Evolutionary conservation across 2,113 vertebrate genomes (phyloP).

Genomic region (Hipposideros armiger): DNA sequence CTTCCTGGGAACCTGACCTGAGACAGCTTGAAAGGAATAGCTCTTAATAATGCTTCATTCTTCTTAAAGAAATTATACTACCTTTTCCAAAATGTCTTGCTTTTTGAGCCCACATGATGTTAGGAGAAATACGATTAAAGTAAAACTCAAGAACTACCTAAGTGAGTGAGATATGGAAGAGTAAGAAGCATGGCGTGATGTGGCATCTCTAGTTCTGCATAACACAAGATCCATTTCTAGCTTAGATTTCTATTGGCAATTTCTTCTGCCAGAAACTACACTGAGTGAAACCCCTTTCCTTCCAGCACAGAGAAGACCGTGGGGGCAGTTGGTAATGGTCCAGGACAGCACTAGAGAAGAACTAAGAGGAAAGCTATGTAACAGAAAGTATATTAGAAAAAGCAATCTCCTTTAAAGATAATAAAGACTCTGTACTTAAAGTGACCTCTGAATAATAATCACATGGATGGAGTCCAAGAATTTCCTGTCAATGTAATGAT

Average conservation of each 20-base stretch:
- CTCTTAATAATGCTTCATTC: not conserved
- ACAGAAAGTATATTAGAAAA: not conserved
- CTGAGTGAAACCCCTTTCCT: not conserved
- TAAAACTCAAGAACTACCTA: not conserved
- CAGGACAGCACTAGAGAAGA: not conserved
- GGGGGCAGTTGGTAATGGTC: not conserved
- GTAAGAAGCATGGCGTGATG: not conserved
- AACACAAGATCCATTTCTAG: not conserved
- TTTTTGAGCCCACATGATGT: not conserved
- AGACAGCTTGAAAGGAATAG: not conserved
- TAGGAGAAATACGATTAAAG: not conserved
- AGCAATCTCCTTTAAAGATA: not conserved
- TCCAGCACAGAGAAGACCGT: not conserved
- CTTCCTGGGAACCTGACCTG: not conserved
- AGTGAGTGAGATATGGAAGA: not conserved
- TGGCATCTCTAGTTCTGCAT: not conserved
- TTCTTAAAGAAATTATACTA: not conserved
- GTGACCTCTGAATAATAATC: slow-evolving; percentile 67
- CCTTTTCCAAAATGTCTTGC: not conserved
- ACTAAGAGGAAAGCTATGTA: not conserved
- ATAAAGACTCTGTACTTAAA: slow-evolving; percentile 37
- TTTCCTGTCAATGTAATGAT: slow-evolving; percentile 39
- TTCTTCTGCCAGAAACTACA: not conserved
- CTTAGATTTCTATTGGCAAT: not conserved
- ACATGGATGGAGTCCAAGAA: slow-evolving; percentile 65